Evolutionary conservation across 2,797 vertebrate species (phyloP).

Genomic region (Centroberyx gerrardi): DNA sequence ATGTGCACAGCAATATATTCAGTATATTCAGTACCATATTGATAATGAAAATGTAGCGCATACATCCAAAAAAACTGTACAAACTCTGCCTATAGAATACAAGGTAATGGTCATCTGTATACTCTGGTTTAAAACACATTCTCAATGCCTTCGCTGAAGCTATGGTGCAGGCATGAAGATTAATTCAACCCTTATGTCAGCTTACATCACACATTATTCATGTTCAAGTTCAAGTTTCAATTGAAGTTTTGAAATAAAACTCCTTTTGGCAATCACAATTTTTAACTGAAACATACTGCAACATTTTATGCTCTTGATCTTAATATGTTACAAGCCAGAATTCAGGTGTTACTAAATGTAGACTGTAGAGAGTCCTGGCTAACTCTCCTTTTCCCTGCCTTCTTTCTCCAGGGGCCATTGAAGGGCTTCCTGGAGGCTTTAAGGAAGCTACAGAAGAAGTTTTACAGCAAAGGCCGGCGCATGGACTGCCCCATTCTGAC

Average conservation of each 20-base stretch:
- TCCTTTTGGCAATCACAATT: too few species aligned
- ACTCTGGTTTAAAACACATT: not conserved
- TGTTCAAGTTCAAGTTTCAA: too few species aligned
- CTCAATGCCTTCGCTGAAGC: too few species aligned
- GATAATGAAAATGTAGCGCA: not conserved
- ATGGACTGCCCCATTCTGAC: slow-evolving; percentile 93
- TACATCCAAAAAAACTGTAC: not conserved
- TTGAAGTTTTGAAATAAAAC: too few species aligned
- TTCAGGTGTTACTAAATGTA: not conserved
- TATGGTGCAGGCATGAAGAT: too few species aligned
- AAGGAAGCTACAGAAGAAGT: slow-evolving; percentile 77
- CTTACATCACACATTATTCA: not conserved
- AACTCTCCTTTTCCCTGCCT: slow-evolving; percentile 31
- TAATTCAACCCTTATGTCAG: not conserved
- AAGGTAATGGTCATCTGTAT: too few species aligned
- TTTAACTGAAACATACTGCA: too few species aligned
- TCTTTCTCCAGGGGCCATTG: slow-evolving; percentile 74
- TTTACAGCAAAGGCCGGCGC: slow-evolving; percentile 77
- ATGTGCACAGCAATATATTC: too few species aligned
- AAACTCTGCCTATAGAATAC: too few species aligned
- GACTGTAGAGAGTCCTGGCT: not conserved
- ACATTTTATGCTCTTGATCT: not conserved
- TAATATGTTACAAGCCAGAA: not conserved
- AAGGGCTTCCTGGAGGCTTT: slow-evolving; percentile 78
- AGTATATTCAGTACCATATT: too few species aligned